These are phyloP conservation scores for Omphaloscelis lunosa DNA, from an alignment of 2,888 invertebrate species.

Conservation along the genomic window DNA sequence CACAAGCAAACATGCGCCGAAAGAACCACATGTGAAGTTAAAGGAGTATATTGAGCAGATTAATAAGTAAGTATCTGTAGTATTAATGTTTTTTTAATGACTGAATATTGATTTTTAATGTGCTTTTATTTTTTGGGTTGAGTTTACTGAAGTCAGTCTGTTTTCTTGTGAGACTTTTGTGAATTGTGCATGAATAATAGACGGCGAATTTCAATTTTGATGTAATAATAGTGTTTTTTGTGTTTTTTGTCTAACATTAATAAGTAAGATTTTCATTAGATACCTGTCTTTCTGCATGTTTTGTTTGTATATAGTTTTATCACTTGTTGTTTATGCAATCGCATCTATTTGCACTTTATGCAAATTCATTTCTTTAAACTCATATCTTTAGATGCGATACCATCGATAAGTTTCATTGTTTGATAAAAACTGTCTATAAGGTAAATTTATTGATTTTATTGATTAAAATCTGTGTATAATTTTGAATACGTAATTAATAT, in stretches of 20 bases:
- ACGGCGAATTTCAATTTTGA: not conserved
- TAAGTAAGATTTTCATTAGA: not conserved
- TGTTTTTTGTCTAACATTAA: not conserved
- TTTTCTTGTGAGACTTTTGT: not conserved
- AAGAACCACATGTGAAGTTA: slow-evolving; percentile 88
- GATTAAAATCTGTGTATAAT: slow-evolving; percentile 7
- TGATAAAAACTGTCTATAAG: slow-evolving; percentile 31
- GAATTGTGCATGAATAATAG: not conserved
- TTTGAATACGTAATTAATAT: not conserved
- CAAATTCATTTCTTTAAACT: not conserved
- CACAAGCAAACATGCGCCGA: slow-evolving; percentile 86
- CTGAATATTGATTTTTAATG: not conserved
- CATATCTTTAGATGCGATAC: slow-evolving; percentile 16
- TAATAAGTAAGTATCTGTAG: slow-evolving; percentile 72
- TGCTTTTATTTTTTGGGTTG: not conserved
- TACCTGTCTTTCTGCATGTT: not conserved
- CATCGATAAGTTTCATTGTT: slow-evolving; percentile 39
- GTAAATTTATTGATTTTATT: slow-evolving; percentile 7
- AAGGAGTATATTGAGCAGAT: slow-evolving; percentile 90
- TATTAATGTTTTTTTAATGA: slow-evolving; percentile 10
- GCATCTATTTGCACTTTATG: not conserved
- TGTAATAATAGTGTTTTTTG: not conserved
- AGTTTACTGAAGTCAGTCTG: not conserved
- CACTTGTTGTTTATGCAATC: not conserved
- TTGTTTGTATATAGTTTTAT: not conserved